Evolutionary conservation across 2,888 invertebrate species (phyloP).

Genomic region (Megastigmus dorsalis): DNA sequence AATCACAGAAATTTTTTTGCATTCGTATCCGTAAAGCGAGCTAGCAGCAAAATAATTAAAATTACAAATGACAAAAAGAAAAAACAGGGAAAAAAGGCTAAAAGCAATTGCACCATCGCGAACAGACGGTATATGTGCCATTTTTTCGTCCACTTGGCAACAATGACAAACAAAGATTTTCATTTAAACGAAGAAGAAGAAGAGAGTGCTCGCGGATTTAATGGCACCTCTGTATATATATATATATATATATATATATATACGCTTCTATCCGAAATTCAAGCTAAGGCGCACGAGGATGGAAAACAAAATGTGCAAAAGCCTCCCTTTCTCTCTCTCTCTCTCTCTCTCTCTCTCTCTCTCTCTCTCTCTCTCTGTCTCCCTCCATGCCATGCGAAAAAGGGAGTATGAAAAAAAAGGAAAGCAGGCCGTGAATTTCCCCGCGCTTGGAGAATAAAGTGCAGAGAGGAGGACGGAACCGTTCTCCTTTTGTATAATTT

Average conservation of each 20-base stretch:
- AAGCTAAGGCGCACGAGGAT: neutral
- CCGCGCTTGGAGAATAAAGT: slow-evolving; percentile 22
- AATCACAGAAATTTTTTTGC: neutral
- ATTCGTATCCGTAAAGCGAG: too few relatives aligned
- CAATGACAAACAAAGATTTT: slow-evolving; percentile 25
- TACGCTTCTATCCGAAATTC: slow-evolving; percentile 7
- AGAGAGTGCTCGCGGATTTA: slow-evolving; percentile 10
- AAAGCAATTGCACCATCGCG: neutral
- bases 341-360: slow-evolving; percentile 3
- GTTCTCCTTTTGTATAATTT: slow-evolving; percentile 46
- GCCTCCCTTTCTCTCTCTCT: neutral
- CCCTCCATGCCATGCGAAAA: neutral
- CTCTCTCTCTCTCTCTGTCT: neutral
- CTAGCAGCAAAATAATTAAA: too few relatives aligned
- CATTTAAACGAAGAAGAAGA: slow-evolving; percentile 10
- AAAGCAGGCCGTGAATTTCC: slow-evolving; percentile 27
- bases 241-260: too few relatives aligned
- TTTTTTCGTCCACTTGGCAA: neutral
- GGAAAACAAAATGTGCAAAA: slow-evolving; percentile 16
- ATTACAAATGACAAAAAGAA: neutral
- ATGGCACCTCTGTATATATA: slow-evolving; percentile 11
- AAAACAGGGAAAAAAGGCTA: neutral
- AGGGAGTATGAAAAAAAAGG: neutral
- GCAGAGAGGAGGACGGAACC: neutral
- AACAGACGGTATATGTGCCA: too few relatives aligned